Conservation (phyloP, 2,888 invertebrate genomes). For the Taenaris catops region DNA sequence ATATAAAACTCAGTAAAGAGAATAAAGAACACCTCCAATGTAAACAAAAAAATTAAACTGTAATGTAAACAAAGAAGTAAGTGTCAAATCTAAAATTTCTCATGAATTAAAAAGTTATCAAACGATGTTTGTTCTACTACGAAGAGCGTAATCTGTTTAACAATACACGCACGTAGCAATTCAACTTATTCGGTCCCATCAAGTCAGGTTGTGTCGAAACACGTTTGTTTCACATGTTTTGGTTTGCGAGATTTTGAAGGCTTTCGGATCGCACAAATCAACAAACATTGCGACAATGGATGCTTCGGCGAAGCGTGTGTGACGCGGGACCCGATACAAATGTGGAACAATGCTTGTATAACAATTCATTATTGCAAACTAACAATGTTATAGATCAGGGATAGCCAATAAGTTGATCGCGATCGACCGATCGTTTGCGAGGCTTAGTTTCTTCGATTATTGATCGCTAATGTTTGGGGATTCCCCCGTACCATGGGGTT, state of each 20-base stretch:
- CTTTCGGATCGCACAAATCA: constrained; percentile 51
- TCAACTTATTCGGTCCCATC: constrained; percentile 20
- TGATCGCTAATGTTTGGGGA: too few relatives aligned
- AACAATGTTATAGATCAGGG: constrained; percentile 65
- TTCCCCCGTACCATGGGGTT: too few relatives aligned
- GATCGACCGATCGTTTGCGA: too few relatives aligned
- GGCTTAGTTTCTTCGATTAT: too few relatives aligned
- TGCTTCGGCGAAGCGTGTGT: constrained; percentile 64
- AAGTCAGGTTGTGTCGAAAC: constrained; percentile 26
- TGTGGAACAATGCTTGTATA: constrained; percentile 75
- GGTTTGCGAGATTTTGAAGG: constrained; percentile 65
- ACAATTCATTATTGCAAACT: constrained; percentile 57
- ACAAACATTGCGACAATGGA: constrained; percentile 74
- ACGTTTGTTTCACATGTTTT: constrained; percentile 48
- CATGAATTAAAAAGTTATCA: too few relatives aligned
- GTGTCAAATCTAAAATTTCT: too few relatives aligned
- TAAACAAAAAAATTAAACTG: too few relatives aligned
- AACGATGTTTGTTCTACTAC: too few relatives aligned
- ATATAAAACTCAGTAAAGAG: too few relatives aligned
- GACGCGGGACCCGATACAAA: constrained; percentile 55
- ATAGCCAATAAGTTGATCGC: too few relatives aligned
- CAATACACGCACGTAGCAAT: constrained; percentile 20
- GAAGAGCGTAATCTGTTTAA: constrained; percentile 4
- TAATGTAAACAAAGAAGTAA: too few relatives aligned
- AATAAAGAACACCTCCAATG: too few relatives aligned